Evolutionary conservation across 35 echinoderm and acorn worm genomes (phyloP), one percentile per base, ranked within the genome.

Genomic region (Heliocidaris tuberculata): DNA sequence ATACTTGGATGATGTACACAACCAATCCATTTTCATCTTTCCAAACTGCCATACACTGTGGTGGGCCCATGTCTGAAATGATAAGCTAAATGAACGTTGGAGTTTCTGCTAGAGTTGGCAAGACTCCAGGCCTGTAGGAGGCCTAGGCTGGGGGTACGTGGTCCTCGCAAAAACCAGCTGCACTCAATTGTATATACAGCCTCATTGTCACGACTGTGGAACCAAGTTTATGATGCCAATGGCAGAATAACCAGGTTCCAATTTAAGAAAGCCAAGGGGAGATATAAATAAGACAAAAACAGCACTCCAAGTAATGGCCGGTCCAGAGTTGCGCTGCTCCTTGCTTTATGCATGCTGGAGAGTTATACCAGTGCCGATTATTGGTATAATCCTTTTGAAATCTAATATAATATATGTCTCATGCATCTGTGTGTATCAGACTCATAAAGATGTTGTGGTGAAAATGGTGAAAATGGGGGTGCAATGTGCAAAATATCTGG

Each of bases 61-160:
- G 65, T 27, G 19, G 27, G 4, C n/a, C 21, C 27, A 5, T 0
- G 65, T 78, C 65, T 78, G 65, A 78, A 78, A 78, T 3, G 52
- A 19, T 78, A 78, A 78, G 27, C 65, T 78, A 78, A 0, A 78
- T 19, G 6, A 78, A 78, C 19, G 21, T 78, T 19, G 12, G 65
- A 27, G 65, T 78, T 78, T 78, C 65, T 78, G 65, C 21, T 78
- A 19, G 21, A 78, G 65, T 78, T 78, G 65, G 65, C 65, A 78
- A 78, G 65, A n/a, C 65, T 78, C 65, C 65, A 78, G 65, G 65
- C 24, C 65, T n/a, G 65, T 78, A 78, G 65, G 65, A 78, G 65
- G 65, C 65, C 65, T 7, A 24, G 27, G 21, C 65, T 78, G 27
- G 65, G 65, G 65, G 65, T 78, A n/a, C 27, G 17, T 78, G 65